A percentile compares a stretch with the other conserved stretches of the same genome.
phyloP scores from a whole-genome alignment of 2,888 invertebrate genomes.

The Heliconius sara region DNA sequence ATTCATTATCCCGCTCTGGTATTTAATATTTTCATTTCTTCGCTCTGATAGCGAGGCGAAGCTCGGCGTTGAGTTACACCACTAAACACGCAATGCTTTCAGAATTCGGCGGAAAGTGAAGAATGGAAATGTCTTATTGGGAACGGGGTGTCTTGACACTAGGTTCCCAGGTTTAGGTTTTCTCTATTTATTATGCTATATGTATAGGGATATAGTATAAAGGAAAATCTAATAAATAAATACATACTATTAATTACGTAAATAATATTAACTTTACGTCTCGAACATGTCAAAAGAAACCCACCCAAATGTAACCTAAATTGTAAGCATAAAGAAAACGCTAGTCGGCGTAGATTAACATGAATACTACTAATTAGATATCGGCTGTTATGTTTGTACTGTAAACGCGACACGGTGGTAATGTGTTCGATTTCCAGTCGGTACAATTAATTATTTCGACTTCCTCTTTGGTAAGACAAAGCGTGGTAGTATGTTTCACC shows the following conservation, averaged over 20 bases:
- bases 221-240: background rate
- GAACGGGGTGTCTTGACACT: no score
- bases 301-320: conserved; percentile 6
- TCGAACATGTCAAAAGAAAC: background rate
- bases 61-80: no score
- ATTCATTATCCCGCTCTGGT: no score
- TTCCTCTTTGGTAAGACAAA: background rate
- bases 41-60: no score
- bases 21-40: no score
- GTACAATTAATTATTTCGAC: background rate
- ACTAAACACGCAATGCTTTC: no score
- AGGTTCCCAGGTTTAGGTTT: no score
- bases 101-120: no score
- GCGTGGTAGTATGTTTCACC: background rate
- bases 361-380: conserved; percentile 5
- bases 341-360: conserved; percentile 9
- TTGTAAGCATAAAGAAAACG: conserved; percentile 6
- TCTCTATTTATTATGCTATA: no score
- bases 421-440: background rate
- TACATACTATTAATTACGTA: background rate
- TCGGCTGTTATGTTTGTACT: background rate
- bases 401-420: background rate
- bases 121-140: background rate
- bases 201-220: no score
- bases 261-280: background rate